phyloP scores from a whole-genome alignment of 2,113 vertebrate species.

The Oophaga pumilio region DNA sequence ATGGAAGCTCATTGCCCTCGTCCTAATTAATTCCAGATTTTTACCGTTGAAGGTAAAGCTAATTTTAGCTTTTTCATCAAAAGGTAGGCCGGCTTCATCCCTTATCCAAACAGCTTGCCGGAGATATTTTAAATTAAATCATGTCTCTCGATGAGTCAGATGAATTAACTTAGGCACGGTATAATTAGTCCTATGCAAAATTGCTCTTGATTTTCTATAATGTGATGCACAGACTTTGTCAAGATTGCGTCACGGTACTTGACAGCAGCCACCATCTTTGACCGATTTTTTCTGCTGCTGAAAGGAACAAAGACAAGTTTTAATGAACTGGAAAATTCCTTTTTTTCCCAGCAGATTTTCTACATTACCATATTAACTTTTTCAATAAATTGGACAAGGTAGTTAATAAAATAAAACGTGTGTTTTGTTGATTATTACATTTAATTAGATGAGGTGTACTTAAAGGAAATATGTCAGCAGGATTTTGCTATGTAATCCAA shows the following conservation, averaged over 20 bases:
- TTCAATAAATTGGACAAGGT: too few relatives aligned
- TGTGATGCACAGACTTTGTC: not conserved
- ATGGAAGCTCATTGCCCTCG: not conserved
- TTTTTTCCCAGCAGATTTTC: not conserved
- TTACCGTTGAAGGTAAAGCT: conserved; percentile 26
- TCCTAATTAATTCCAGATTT: conserved; percentile 23
- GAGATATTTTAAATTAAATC: conserved; percentile 31
- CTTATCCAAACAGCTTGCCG: conserved; percentile 8
- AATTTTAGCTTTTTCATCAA: conserved; percentile 27
- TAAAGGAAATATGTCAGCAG: too few relatives aligned
- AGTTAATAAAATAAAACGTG: too few relatives aligned
- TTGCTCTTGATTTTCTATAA: conserved; percentile 13
- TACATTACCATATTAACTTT: too few relatives aligned
- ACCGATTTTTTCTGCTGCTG: not conserved
- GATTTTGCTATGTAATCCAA: too few relatives aligned
- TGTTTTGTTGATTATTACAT: too few relatives aligned
- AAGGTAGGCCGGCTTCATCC: conserved; percentile 12
- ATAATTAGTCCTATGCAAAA: conserved; percentile 6
- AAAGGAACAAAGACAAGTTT: not conserved
- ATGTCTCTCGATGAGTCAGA: conserved; percentile 6
- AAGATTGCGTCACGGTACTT: not conserved
- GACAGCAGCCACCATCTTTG: not conserved
- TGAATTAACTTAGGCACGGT: conserved; percentile 1
- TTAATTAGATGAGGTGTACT: too few relatives aligned
- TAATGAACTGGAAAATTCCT: not conserved